Percentiles rank a stretch among this genome's conserved stretches.
These are phyloP conservation scores for Teleiodes luculella DNA, from an alignment of 2,888 invertebrate species.

Conservation along the genomic window DNA sequence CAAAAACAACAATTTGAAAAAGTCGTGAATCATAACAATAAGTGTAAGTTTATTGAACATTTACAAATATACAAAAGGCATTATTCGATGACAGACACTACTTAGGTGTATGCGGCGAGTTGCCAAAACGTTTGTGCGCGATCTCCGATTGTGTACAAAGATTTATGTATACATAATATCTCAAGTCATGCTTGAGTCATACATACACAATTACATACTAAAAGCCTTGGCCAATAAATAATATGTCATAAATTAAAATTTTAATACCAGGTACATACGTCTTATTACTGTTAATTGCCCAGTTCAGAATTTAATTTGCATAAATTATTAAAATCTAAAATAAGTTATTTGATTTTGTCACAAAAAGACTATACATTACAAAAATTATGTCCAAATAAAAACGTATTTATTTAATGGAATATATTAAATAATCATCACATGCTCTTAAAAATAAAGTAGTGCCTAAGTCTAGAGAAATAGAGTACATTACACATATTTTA, in stretches of 20 bases:
- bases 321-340: background rate
- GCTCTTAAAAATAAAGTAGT: conserved; percentile 51
- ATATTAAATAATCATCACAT: conserved; percentile 39
- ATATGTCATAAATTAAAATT: no score
- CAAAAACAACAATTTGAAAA: no score
- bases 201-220: no score
- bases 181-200: background rate
- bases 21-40: background rate
- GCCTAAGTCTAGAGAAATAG: conserved; percentile 58
- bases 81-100: background rate
- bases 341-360: background rate
- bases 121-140: background rate
- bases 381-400: conserved; percentile 37
- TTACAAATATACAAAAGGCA: background rate
- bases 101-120: background rate
- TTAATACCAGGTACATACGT: no score
- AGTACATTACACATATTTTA: conserved; percentile 46
- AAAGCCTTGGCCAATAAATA: background rate
- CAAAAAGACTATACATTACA: conserved; percentile 12
- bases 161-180: background rate
- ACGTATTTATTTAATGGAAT: conserved; percentile 62
- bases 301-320: background rate
- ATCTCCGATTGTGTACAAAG: background rate
- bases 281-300: no score
- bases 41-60: background rate